Evolutionary conservation across 2,113 vertebrate species (phyloP).

Genomic region (Chloropsis hardwickii): DNA sequence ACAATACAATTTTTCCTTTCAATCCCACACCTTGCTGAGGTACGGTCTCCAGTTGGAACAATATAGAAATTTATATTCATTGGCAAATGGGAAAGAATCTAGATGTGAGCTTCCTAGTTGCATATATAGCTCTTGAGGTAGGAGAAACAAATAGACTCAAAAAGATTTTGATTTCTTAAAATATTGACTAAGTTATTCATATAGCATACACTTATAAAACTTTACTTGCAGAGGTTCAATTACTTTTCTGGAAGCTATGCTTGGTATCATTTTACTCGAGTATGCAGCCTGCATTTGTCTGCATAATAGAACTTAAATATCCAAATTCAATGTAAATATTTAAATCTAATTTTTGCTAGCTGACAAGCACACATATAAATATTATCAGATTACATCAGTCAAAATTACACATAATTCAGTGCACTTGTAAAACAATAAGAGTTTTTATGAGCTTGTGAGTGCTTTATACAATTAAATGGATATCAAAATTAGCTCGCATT

Average conservation of each 20-base stretch:
- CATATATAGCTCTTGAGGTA: not conserved
- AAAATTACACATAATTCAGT: constrained; percentile 29
- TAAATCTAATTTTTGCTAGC: not conserved
- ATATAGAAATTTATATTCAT: not conserved
- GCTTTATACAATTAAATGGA: not conserved
- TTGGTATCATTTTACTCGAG: not conserved
- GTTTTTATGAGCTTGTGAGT: not conserved
- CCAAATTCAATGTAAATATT: constrained; percentile 46
- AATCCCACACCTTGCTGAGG: not conserved
- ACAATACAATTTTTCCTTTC: not conserved
- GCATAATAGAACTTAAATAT: not conserved
- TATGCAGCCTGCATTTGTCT: not conserved
- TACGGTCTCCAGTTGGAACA: not conserved
- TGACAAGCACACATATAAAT: not conserved
- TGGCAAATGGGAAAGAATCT: not conserved
- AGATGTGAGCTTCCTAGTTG: not conserved
- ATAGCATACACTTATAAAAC: not conserved
- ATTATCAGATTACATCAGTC: constrained; percentile 2
- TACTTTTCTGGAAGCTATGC: not conserved
- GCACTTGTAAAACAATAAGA: not conserved
- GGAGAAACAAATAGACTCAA: not conserved
- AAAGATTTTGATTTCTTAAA: not conserved
- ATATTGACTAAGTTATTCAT: not conserved
- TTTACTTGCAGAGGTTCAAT: not conserved
- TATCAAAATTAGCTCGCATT: not conserved